Base-by-base conservation (phyloP, 2,113 vertebrate species). In the Colaptes auratus region DNA sequence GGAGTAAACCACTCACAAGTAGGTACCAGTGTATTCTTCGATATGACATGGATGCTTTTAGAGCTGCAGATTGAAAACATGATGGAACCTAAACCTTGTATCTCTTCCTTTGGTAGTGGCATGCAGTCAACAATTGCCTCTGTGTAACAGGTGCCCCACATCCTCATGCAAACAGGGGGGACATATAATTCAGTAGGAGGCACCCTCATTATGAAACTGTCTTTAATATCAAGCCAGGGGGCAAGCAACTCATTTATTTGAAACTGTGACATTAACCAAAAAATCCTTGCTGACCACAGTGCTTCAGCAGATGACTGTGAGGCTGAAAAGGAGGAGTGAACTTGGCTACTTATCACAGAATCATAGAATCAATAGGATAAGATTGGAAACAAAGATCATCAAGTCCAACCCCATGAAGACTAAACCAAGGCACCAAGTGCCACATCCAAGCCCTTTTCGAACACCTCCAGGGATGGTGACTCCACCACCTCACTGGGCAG, bases 171-270 rank as follows among this genome's bases (percentile, higher is more conserved):
- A 88, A 42, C 30, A 39, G 89, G 58, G 53, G 70, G 76, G 44
- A 84, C 93, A 75, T 65, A 64, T 9, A 87, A 90, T 93, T 92
- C 70, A 63, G 55, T 61, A 89, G 80, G 77, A 92, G 77, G 77
- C 83, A 93, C 71, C 4, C 58, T 84, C 5, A 4, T 92, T 86
- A 74, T 48, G 24, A 61, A 93, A 69, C 35, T 39, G 21, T 48
- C 90, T 91, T 83, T 95, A 70, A 93, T 94, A 61, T 84, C 63
- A 81, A 65, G 90, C 86, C 90, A 86, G 70, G 82, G 65, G 66
- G 55, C 19, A 71, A 78, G 16, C 31, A 67, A 42, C 28, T 60
- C 50, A 27, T 91, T 92, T 93, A 92, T 91, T 95, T 66, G 81
- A 82, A 87, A 85, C 46, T 42, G 74, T 65, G 86, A 39, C 74